Conservation (phyloP, 1,140 invertebrate species). For the Andrena cerasifolii region DNA sequence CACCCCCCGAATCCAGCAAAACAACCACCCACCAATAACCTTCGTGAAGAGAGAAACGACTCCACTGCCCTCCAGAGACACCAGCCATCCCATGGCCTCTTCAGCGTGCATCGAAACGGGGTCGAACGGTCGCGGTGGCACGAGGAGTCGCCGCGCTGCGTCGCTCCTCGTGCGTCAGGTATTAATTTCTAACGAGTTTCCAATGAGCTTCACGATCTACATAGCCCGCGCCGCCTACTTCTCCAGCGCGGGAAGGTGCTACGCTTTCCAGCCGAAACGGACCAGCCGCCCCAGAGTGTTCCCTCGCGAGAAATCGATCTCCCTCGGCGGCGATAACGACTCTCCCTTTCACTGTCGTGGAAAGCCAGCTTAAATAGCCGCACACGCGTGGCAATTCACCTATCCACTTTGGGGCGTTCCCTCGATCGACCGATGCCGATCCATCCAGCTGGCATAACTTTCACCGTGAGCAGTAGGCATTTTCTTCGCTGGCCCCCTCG, state of each 20-base stretch:
- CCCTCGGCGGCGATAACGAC: neutral
- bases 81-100: neutral
- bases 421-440: neutral
- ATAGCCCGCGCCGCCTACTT: slow-evolving; percentile 23
- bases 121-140: slow-evolving; percentile 4
- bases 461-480: neutral
- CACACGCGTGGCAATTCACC: neutral
- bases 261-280: slow-evolving; percentile 40
- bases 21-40: too few relatives aligned
- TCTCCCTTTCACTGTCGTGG: slow-evolving; percentile 44
- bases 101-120: neutral
- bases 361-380: slow-evolving; percentile 9
- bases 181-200: slow-evolving; percentile 45
- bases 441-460: neutral
- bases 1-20: too few relatives aligned
- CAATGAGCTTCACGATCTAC: slow-evolving; percentile 47
- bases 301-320: slow-evolving; percentile 8
- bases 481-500: too few relatives aligned
- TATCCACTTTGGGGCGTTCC: neutral
- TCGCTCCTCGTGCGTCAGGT: neutral
- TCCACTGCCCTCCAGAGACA: neutral
- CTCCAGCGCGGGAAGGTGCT: neutral
- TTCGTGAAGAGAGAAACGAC: neutral
- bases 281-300: neutral
- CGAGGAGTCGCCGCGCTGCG: neutral